Evolutionary conservation across 2,113 vertebrate species (phyloP), one percentile per base, ranked within the genome.

Genomic region (Dipodomys stephensi): DNA sequence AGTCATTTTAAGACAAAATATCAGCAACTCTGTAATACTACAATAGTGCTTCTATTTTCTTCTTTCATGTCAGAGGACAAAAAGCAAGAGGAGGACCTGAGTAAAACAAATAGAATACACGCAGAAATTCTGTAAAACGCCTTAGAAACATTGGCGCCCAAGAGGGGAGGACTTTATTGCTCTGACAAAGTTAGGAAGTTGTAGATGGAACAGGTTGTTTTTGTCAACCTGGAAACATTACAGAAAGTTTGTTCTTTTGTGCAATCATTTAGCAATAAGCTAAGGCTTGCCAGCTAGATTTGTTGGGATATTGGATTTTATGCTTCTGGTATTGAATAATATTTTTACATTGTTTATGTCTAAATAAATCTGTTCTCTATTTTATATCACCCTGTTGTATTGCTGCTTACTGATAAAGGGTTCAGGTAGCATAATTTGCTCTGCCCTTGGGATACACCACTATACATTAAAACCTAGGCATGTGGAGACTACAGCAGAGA

Each of bases 271-370:
- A 97, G 90, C 90, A 97, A 95, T 93, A 97, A 97, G 93, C 93
- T 90, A 95, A 96, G 92, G 68, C 85, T 97, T 96, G 94, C 85
- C 92, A 88, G 94, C 86, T 73, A 97, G 96, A 97, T 97, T 96
- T 97, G 97, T 95, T 96, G 88, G 94, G 86, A 95, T 97, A 96
- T 96, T 97, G 94, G 86, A 96, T 97, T 97, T 97, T 96, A 96
- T 96, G 94, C 93, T 97, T 96, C 95, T 96, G 86, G 88, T 96
- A 96, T 96, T 12, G 39, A 95, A 96, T 97, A 95, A 96, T 96
- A 97, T 96, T 97, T 97, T 97, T 96, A 97, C 92, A 96, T 96
- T 97, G 96, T 97, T 97, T 97, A 96, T 95, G 92, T 96, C 93
- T 97, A 97, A 96, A 97, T 97, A 97, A 97, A 97, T 97, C 97